Evolutionary conservation across 2,113 vertebrate species (phyloP).

Genomic region (Nycticryphes semicollaris): DNA sequence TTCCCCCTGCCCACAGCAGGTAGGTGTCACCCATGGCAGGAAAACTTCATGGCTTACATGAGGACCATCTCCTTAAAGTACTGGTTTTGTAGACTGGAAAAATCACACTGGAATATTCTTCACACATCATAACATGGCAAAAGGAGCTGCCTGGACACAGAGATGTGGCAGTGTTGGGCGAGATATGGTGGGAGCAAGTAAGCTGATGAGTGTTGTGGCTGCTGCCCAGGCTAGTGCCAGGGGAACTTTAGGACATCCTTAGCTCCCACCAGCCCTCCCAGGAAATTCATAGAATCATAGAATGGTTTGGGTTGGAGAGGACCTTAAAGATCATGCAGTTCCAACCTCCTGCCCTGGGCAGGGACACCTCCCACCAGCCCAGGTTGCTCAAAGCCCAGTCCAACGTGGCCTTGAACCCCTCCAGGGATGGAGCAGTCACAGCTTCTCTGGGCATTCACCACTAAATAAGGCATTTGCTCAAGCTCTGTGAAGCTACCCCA

Average conservation of each 20-base stretch:
- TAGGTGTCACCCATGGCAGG: not conserved
- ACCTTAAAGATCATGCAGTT: too few species aligned
- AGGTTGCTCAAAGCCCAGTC: too few species aligned
- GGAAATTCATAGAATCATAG: not conserved
- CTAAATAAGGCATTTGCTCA: not conserved
- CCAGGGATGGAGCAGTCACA: too few species aligned
- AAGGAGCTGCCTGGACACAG: not conserved
- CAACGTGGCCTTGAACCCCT: too few species aligned
- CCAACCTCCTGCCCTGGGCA: too few species aligned
- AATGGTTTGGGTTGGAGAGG: too few species aligned
- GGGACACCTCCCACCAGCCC: too few species aligned
- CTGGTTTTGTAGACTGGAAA: not conserved
- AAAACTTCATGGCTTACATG: not conserved
- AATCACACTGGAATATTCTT: not conserved
- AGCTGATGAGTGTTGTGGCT: not conserved
- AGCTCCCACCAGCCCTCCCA: not conserved
- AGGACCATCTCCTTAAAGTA: not conserved
- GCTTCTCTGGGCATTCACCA: too few species aligned
- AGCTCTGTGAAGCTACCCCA: not conserved
- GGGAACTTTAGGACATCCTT: not conserved
- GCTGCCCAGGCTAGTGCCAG: not conserved
- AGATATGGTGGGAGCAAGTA: not conserved
- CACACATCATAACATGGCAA: not conserved
- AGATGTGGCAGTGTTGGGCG: not conserved
- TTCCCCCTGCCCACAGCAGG: not conserved